Evolutionary conservation across 1,140 invertebrate genomes (phyloP).

Genomic region (Papilio machaon): DNA sequence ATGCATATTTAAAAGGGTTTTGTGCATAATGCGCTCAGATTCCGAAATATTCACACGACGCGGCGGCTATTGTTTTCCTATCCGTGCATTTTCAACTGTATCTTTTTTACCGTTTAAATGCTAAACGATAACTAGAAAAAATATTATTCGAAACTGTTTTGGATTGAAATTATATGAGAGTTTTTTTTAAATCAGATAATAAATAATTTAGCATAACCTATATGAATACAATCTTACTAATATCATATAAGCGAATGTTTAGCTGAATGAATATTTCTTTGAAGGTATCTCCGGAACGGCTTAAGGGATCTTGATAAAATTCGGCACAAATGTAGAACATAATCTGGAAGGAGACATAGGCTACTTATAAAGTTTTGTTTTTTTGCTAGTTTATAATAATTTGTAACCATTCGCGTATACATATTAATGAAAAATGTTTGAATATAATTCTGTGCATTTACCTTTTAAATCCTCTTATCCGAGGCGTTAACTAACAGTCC

Average conservation of each 20-base stretch:
- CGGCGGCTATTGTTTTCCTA: constrained; percentile 17
- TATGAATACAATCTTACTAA: too few relatives aligned
- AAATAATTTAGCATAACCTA: too few relatives aligned
- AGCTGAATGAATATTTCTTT: too few relatives aligned
- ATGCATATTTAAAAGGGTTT: constrained; percentile 19
- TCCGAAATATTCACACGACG: constrained; percentile 8
- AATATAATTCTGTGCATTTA: constrained; percentile 52
- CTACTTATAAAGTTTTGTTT: too few relatives aligned
- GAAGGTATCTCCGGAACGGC: too few relatives aligned
- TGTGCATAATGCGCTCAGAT: constrained; percentile 24
- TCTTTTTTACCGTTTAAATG: constrained; percentile 5
- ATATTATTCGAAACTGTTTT: background rate
- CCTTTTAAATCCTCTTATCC: constrained; percentile 48
- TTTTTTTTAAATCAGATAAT: background rate
- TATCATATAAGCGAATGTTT: too few relatives aligned
- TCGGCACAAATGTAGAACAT: too few relatives aligned
- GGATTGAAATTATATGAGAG: background rate
- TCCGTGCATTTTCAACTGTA: constrained; percentile 8
- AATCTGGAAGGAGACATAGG: too few relatives aligned
- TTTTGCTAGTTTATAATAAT: too few relatives aligned
- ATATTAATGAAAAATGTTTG: too few relatives aligned
- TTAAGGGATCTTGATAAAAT: too few relatives aligned
- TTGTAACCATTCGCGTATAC: too few relatives aligned
- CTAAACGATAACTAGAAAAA: background rate
- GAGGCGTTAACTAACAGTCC: constrained; percentile 8